phyloP scores from a whole-genome alignment of 2,797 vertebrate species.

The Spinus pinus region DNA sequence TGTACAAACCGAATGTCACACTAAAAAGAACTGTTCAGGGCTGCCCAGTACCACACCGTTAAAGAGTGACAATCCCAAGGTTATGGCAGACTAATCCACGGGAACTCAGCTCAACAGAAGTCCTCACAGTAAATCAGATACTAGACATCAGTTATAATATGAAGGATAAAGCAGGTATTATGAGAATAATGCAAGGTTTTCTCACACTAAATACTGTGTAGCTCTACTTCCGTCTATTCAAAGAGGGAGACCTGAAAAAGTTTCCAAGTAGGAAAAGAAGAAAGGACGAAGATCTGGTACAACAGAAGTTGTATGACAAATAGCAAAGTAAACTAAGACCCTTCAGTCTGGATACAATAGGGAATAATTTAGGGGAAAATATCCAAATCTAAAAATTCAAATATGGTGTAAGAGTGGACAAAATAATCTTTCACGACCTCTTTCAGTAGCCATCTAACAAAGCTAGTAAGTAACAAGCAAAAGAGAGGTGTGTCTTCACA shows the following conservation, averaged over 20 bases:
- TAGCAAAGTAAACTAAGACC: neutral
- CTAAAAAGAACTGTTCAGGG: neutral
- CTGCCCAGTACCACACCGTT: neutral
- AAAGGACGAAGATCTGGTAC: neutral
- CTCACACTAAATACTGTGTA: neutral
- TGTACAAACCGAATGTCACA: neutral
- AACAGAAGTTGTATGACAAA: neutral
- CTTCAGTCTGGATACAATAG: neutral
- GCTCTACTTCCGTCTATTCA: neutral
- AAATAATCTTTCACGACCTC: neutral
- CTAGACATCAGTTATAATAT: neutral
- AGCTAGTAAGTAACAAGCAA: neutral
- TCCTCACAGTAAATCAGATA: neutral
- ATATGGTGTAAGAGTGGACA: neutral
- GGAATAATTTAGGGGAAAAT: neutral
- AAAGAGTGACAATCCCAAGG: neutral
- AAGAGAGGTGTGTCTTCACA: neutral
- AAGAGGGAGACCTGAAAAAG: neutral
- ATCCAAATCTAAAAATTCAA: neutral
- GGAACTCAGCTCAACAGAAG: neutral
- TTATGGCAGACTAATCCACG: neutral
- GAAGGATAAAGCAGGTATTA: neutral
- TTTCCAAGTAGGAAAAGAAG: neutral
- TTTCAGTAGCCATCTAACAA: neutral
- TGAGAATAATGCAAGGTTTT: neutral